Percentiles rank a stretch among this genome's conserved stretches.
Conservation (phyloP, 1,140 invertebrate species). For the Bombus sylvicola region DNA sequence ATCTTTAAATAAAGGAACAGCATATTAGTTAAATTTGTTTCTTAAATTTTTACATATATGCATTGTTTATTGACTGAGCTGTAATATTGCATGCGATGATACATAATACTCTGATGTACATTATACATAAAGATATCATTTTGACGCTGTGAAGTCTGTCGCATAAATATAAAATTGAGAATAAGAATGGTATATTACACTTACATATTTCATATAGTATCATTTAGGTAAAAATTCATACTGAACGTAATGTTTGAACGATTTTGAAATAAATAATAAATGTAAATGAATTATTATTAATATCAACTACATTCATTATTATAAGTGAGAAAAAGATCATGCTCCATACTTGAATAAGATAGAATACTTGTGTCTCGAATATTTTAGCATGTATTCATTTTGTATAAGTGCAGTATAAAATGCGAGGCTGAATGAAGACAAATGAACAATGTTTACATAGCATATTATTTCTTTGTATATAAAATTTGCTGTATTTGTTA, state of each 20-base stretch:
- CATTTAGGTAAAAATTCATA: not conserved
- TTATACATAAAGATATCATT: not conserved
- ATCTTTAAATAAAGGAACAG: not conserved
- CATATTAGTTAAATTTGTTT: not conserved
- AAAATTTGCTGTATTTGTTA: conserved; percentile 15
- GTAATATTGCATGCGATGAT: not conserved
- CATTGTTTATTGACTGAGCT: not conserved
- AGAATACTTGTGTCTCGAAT: not conserved
- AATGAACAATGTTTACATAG: conserved; percentile 8
- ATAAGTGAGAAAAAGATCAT: not conserved
- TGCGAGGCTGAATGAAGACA: not conserved
- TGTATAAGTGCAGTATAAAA: not conserved
- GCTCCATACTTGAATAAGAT: not conserved
- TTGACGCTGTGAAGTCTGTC: not conserved
- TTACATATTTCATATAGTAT: not conserved
- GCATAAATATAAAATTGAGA: not conserved
- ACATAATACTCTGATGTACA: not conserved
- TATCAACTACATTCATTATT: not conserved
- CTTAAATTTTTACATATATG: not conserved
- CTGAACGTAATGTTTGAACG: not conserved
- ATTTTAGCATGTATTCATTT: not conserved
- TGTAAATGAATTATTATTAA: not conserved
- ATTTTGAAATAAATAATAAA: no score
- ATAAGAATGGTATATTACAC: not conserved
- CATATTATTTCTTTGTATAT: not conserved